Conservation (phyloP, 2,797 vertebrate species). For the Stomatorhinus walkeri region DNA sequence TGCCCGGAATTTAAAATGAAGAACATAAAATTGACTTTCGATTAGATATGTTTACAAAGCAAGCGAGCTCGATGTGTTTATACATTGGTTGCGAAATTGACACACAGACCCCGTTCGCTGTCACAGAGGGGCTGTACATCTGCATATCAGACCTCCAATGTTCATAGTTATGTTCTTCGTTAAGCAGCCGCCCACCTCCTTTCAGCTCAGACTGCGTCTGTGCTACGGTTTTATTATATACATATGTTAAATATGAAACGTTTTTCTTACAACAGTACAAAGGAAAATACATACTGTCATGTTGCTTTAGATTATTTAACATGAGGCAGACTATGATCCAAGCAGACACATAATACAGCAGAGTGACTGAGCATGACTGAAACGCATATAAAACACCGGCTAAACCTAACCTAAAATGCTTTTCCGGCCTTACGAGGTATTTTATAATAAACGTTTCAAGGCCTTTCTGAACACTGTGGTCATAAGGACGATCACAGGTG, state of each 20-base stretch:
- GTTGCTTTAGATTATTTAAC: slow-evolving; percentile 8
- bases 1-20: background rate
- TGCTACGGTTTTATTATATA: background rate
- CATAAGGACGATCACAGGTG: background rate
- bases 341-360: background rate
- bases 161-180: background rate
- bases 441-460: background rate
- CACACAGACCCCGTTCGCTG: background rate
- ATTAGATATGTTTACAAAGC: background rate
- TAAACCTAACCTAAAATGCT: slow-evolving; percentile 17
- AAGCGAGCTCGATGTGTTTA: background rate
- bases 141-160: background rate
- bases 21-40: background rate
- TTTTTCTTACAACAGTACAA: background rate
- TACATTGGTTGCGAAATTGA: background rate
- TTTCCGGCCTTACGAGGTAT: slow-evolving; percentile 11
- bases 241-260: slow-evolving; percentile 7
- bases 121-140: background rate
- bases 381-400: slow-evolving; percentile 3
- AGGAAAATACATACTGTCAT: slow-evolving; percentile 10
- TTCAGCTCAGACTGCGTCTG: background rate
- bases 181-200: background rate
- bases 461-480: background rate
- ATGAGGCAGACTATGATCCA: slow-evolving; percentile 10
- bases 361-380: slow-evolving; percentile 9